Evolutionary conservation across 1,140 invertebrate genomes (phyloP).

Genomic region (Euborellia annulipes): DNA sequence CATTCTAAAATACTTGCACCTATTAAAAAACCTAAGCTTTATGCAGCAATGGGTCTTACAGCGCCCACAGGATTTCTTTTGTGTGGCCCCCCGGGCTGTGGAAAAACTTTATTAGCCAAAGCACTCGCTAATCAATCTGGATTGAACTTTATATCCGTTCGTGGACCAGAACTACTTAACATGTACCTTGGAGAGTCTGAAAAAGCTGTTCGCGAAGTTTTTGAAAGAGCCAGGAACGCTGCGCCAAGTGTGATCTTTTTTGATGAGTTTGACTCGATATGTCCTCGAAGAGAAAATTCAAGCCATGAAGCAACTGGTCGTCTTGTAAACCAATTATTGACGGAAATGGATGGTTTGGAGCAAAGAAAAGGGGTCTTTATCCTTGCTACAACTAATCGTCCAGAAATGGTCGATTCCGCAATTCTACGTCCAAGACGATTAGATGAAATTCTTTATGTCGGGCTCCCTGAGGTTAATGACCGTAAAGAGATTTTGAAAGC

Average conservation of each 20-base stretch:
- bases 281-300: conserved; percentile 43
- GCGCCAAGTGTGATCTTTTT: conserved; percentile 99
- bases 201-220: conserved; percentile 84
- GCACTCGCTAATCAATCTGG: conserved; percentile 92
- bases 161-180: conserved; percentile 89
- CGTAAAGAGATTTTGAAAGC: conserved; percentile 78
- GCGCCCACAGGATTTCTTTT: conserved; percentile 75
- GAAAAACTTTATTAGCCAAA: conserved; percentile 85
- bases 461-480: conserved; percentile 64
- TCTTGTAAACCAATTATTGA: conserved; percentile 92
- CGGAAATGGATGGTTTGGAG: conserved; percentile 97
- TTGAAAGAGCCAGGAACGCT: conserved; percentile 84
- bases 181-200: conserved; percentile 99
- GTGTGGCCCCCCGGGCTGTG: conserved; percentile 85
- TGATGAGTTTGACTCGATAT: conserved; percentile 95
- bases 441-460: conserved; percentile 89
- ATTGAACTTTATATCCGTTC: conserved; percentile 93
- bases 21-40: conserved; percentile 46
- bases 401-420: conserved; percentile 93
- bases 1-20: conserved; percentile 57
- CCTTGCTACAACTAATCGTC: conserved; percentile 90
- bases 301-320: conserved; percentile 28
- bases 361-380: conserved; percentile 79
- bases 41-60: conserved; percentile 57
- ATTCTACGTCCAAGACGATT: conserved; percentile 85